Percentiles rank a stretch among this genome's conserved stretches.
Evolutionary conservation across 2,888 invertebrate genomes (phyloP).

Genomic region (Lacanobia oleracea): DNA sequence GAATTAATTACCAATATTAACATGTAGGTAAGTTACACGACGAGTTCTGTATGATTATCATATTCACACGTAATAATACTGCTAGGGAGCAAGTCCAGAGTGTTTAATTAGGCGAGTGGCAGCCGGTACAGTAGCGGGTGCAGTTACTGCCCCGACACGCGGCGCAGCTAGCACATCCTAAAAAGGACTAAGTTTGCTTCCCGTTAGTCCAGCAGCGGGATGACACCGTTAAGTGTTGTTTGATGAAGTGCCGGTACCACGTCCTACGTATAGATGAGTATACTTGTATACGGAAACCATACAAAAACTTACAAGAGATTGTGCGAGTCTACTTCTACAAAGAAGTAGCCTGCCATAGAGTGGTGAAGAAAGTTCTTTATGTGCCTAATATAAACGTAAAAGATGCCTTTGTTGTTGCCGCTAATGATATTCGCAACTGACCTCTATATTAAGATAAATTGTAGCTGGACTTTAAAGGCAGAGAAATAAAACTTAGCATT

Average conservation of each 20-base stretch:
- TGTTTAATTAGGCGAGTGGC: constrained; percentile 75
- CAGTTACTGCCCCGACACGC: constrained; percentile 71
- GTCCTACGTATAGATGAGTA: constrained; percentile 43
- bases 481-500: constrained; percentile 22
- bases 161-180: constrained; percentile 77
- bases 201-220: constrained; percentile 81
- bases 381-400: constrained; percentile 37
- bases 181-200: constrained; percentile 84
- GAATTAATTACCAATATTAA: constrained; percentile 63
- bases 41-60: constrained; percentile 62
- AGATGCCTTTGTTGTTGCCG: constrained; percentile 11
- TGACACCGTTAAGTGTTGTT: constrained; percentile 78
- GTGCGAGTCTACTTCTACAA: no score
- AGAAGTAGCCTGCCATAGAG: no score
- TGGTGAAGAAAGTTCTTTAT: no score
- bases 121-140: constrained; percentile 68
- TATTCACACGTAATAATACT: constrained; percentile 62
- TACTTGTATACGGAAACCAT: constrained; percentile 47
- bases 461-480: background rate
- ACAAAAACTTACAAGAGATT: no score
- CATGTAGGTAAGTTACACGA: constrained; percentile 48
- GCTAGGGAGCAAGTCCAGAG: constrained; percentile 55
- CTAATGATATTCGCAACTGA: constrained; percentile 8
- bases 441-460: constrained; percentile 4
- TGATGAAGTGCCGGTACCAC: constrained; percentile 67